Percentiles rank a stretch among this genome's conserved stretches.
These are phyloP conservation scores for Epistrophella euchroma DNA, from an alignment of 2,888 invertebrate genomes.

Conservation along the genomic window DNA sequence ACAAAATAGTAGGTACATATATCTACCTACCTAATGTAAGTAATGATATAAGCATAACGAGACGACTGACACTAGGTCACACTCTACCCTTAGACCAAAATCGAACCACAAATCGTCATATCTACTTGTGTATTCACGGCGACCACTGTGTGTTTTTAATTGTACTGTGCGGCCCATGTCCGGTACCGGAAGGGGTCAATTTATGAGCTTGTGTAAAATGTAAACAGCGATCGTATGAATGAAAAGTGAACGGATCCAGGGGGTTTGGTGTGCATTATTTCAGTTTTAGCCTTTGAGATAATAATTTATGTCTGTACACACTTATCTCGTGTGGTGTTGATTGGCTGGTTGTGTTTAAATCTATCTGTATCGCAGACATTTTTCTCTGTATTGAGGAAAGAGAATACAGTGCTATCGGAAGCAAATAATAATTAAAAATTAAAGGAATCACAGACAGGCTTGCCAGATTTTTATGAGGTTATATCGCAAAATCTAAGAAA, in stretches of 20 bases:
- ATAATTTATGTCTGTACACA: background rate
- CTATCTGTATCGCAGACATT: too few species aligned
- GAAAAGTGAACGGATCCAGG: constrained; percentile 62
- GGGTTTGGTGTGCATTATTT: background rate
- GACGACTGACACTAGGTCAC: constrained; percentile 73
- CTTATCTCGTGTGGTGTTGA: too few species aligned
- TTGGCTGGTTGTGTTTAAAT: too few species aligned
- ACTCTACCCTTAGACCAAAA: constrained; percentile 68
- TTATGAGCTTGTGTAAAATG: constrained; percentile 74
- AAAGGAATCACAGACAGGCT: too few species aligned
- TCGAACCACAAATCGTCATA: constrained; percentile 50
- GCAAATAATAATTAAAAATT: too few species aligned
- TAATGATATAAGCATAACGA: constrained; percentile 47
- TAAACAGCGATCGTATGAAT: constrained; percentile 74
- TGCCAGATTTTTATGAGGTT: too few species aligned
- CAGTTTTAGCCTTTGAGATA: background rate
- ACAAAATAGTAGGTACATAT: constrained; percentile 3
- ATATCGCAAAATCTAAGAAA: too few species aligned
- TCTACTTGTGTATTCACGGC: constrained; percentile 74
- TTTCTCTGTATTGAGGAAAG: too few species aligned
- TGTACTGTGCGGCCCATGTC: constrained; percentile 77
- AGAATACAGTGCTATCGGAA: too few species aligned
- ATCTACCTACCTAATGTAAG: constrained; percentile 24
- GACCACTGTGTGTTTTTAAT: constrained; percentile 72
- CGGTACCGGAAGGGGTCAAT: constrained; percentile 79